These are phyloP conservation scores for Cercopithecus mona DNA, from an alignment of 2,113 vertebrate genomes.

Conservation along the genomic window DNA sequence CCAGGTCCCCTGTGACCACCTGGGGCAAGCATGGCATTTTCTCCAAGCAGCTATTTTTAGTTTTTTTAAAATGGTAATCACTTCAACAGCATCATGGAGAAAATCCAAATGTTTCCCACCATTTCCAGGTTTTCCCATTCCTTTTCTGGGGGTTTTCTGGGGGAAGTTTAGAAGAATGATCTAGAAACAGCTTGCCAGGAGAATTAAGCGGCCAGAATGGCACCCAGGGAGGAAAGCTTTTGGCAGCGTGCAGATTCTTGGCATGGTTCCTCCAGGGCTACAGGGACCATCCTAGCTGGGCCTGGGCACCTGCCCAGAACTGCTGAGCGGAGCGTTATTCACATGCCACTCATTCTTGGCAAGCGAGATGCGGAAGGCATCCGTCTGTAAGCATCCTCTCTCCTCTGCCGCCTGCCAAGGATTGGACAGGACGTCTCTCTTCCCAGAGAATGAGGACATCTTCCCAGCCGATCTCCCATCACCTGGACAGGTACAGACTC, in stretches of 20 bases:
- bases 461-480: neutral
- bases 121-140: neutral
- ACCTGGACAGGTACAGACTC: neutral
- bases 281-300: slow-evolving; percentile 15
- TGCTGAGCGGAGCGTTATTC: neutral
- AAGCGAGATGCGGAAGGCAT: neutral
- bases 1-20: neutral
- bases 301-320: slow-evolving; percentile 64
- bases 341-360: slow-evolving; percentile 61
- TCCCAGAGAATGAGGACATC: neutral
- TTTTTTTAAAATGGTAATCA: neutral
- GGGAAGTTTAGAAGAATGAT: neutral
- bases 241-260: neutral
- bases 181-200: slow-evolving; percentile 58
- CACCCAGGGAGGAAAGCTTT: neutral
- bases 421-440: neutral
- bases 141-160: slow-evolving; percentile 16
- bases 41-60: neutral
- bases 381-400: neutral
- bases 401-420: neutral
- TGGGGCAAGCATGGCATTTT: too few species aligned
- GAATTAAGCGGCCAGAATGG: neutral
- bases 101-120: neutral
- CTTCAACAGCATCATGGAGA: neutral
- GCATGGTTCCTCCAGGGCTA: neutral